Base-by-base conservation (phyloP, 2,113 vertebrate genomes). In the Psilopsiagon aymara region DNA sequence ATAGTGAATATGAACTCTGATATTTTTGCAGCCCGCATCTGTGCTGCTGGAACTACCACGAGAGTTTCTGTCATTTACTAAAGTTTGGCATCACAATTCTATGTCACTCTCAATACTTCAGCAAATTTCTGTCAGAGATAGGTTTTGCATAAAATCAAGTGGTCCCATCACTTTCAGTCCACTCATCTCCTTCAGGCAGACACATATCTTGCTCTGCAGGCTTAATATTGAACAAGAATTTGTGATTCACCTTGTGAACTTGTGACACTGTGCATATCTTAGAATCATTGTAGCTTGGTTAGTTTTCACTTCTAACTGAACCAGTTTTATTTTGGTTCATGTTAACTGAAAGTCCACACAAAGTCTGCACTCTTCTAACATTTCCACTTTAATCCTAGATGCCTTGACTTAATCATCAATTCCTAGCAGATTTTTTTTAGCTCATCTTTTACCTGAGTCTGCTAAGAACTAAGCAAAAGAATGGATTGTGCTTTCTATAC, bases 181-280 rank as follows among this genome's bases (percentile, higher is more conserved):
- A 21, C 9, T 31, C 3, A 0, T 71, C 78, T 91, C 35, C 27
- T 76, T 46, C 78, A 82, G 37, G 11, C 62, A 82, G 27, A 7
- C 13, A 47, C 1, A 0, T 19, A 17, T 6, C 24, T 85, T 59
- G 35, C 44, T 82, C 23, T 73, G n/a, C 23, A 62, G 35, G 16
- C 33, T 84, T 46, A 28, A 69, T 4, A 37, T 17, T 21, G 13
- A 44, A 39, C 15, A 90, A 43, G 44, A 76, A 76, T 47, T 49
- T 70, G 6, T 80, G 44, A 53, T 82, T 86, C 46, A 52, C 10
- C 37, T 77, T 55, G 23, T 39, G 75, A 78, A 27, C 51, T 55
- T 53, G 11, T 66, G 52, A 44, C 29, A 9, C 18, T 55, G 6
- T 1, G 0, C 1, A 0, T 27, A 7, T 52, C 44, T 57, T 51